Conservation (phyloP, 2,113 vertebrate species). For the Entomyzon cyanotis region DNA sequence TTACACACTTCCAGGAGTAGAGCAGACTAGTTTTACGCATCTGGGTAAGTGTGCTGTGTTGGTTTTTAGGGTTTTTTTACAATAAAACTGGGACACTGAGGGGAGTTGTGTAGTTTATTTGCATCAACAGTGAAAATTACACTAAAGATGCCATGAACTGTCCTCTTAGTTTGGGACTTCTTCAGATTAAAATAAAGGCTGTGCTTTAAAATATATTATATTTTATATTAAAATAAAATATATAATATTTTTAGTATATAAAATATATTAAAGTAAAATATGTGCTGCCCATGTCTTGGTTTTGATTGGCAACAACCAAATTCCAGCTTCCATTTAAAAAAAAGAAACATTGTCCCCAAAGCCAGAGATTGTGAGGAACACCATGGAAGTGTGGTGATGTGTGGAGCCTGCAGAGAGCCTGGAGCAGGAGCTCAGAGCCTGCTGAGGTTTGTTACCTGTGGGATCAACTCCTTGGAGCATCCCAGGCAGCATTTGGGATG, state of each 20-base stretch:
- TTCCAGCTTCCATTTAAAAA: not conserved
- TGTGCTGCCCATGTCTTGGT: not conserved
- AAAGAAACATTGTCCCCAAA: not conserved
- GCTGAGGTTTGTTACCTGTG: not conserved
- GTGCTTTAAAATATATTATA: too few relatives aligned
- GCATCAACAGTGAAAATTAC: not conserved
- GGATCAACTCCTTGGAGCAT: rapidly evolving
- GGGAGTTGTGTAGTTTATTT: not conserved
- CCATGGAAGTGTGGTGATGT: not conserved
- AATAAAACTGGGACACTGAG: not conserved
- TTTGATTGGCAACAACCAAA: not conserved
- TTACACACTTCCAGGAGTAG: not conserved
- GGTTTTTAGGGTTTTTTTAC: not conserved
- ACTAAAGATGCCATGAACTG: not conserved
- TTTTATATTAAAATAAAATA: too few relatives aligned
- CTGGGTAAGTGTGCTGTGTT: not conserved
- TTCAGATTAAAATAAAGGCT: not conserved
- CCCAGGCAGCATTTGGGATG: not conserved
- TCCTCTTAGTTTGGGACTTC: not conserved
- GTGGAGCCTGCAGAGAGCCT: not conserved
- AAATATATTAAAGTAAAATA: too few relatives aligned
- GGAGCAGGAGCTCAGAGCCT: not conserved
- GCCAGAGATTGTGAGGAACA: not conserved
- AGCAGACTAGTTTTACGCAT: not conserved
- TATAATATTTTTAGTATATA: too few relatives aligned